These are phyloP conservation scores for Urocolius indicus DNA, from an alignment of 2,113 vertebrate species.

Conservation along the genomic window DNA sequence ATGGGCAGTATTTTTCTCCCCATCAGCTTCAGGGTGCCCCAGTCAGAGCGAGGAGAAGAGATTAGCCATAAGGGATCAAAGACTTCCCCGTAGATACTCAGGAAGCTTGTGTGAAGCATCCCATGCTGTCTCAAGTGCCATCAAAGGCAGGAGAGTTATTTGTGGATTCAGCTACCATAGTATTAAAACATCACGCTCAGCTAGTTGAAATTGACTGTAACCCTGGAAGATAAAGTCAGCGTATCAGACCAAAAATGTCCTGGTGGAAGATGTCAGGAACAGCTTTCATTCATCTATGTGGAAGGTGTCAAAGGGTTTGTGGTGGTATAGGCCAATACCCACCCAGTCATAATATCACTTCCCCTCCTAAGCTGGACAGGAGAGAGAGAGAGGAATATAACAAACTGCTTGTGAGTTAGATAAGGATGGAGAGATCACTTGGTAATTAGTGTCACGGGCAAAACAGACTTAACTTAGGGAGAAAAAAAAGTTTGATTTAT, in stretches of 20 bases:
- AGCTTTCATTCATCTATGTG: neutral
- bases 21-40: neutral
- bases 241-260: neutral
- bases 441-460: too few species aligned
- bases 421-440: too few species aligned
- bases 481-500: too few species aligned
- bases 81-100: neutral
- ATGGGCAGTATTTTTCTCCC: neutral
- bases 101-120: neutral
- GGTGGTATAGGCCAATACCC: too few species aligned
- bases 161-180: neutral
- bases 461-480: too few species aligned
- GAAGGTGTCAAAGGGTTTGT: neutral
- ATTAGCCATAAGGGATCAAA: neutral
- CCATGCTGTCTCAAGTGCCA: neutral
- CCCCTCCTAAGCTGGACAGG: too few species aligned
- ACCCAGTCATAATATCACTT: too few species aligned
- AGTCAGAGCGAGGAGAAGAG: neutral
- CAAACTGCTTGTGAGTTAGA: too few species aligned
- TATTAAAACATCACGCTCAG: neutral
- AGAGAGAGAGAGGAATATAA: too few species aligned
- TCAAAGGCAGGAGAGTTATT: neutral
- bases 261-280: neutral
- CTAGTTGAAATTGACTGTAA: neutral
- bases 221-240: neutral